phyloP scores from a whole-genome alignment of 2,797 vertebrate genomes.

The Pseudotriccus pelzelni region DNA sequence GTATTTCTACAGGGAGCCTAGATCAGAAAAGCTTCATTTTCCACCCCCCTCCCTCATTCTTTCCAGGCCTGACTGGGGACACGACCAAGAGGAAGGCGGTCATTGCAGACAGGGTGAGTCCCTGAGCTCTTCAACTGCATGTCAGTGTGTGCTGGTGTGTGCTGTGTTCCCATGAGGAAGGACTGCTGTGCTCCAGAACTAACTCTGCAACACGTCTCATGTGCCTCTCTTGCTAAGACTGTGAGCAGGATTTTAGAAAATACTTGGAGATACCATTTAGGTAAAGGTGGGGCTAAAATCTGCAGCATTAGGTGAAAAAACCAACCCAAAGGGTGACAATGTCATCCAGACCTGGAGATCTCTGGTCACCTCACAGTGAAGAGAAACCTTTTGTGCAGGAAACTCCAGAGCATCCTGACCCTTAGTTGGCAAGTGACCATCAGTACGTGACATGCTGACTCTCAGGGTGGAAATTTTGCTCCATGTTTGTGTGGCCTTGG shows the following conservation, averaged over 20 bases:
- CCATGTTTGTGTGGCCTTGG: neutral
- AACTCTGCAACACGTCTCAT: neutral
- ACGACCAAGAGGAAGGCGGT: slow-evolving; percentile 86
- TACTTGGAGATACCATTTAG: neutral
- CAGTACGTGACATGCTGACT: neutral
- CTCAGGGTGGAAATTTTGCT: neutral
- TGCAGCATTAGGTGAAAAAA: neutral
- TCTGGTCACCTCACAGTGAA: neutral
- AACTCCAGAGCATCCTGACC: neutral
- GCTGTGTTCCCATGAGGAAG: neutral
- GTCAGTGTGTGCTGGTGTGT: neutral
- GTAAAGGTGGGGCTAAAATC: neutral
- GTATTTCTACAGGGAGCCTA: neutral
- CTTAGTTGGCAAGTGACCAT: neutral
- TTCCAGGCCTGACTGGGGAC: slow-evolving; percentile 88
- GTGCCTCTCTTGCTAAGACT: neutral
- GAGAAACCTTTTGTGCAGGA: neutral
- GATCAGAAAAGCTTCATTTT: neutral
- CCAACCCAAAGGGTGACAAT: neutral
- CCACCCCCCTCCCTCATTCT: neutral
- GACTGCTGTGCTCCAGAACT: neutral
- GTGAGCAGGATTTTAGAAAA: neutral
- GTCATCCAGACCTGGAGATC: neutral
- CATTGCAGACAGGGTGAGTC: slow-evolving; percentile 89
- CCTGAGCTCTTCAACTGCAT: neutral